These are phyloP conservation scores for Stictonetta naevosa DNA, from an alignment of 2,113 vertebrate genomes.

Conservation along the genomic window DNA sequence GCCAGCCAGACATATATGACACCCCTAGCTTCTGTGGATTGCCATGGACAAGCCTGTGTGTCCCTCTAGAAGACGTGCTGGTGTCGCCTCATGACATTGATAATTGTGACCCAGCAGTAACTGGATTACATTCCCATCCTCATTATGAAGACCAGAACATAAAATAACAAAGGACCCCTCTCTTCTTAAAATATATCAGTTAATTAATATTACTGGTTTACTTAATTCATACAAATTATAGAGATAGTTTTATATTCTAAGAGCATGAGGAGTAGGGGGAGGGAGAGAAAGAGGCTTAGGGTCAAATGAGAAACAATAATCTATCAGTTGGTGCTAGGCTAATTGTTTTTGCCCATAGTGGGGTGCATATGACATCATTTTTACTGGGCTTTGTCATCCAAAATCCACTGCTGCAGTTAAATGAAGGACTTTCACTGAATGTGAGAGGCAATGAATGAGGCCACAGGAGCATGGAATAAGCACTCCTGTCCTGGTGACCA, in stretches of 20 bases:
- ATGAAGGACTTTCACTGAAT: neutral
- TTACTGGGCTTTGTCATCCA: neutral
- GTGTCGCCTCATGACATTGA: neutral
- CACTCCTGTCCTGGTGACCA: neutral
- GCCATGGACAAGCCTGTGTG: neutral
- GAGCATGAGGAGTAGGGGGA: neutral
- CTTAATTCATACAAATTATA: neutral
- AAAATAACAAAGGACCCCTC: neutral
- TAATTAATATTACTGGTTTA: neutral
- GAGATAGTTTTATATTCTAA: neutral
- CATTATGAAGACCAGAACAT: neutral
- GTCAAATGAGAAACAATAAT: neutral
- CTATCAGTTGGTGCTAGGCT: neutral
- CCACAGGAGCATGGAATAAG: neutral
- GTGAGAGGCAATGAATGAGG: neutral
- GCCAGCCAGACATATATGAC: fast-evolving
- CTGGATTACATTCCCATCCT: neutral
- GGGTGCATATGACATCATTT: neutral
- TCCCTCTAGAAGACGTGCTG: neutral
- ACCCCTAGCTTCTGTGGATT: neutral
- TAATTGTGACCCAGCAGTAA: neutral
- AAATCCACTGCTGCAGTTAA: neutral
- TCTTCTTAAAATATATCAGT: neutral
- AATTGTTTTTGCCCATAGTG: neutral
- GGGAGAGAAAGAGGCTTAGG: neutral